phyloP scores from a whole-genome alignment of 2,888 invertebrate genomes.

The Lasiommata megera region DNA sequence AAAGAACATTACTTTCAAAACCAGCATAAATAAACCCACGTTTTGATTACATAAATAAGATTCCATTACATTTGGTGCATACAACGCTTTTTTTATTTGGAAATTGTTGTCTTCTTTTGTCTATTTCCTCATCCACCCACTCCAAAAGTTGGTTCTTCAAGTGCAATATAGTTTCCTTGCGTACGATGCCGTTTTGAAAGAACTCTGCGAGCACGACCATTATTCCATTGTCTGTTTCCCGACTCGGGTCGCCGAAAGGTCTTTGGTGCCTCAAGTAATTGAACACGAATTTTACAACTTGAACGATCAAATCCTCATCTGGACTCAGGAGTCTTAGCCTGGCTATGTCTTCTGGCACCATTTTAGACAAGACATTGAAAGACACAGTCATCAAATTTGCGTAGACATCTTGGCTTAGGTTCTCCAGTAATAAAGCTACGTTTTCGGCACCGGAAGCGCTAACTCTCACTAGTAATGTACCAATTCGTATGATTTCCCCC shows the following conservation, averaged over 20 bases:
- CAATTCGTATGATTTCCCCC: constrained; percentile 65
- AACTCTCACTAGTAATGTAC: constrained; percentile 54
- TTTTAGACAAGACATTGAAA: constrained; percentile 57
- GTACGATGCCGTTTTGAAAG: constrained; percentile 66
- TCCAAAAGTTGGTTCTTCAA: constrained; percentile 55
- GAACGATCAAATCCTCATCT: constrained; percentile 65
- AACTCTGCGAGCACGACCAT: constrained; percentile 62
- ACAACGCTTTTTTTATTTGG: constrained; percentile 55
- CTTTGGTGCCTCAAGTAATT: constrained; percentile 64
- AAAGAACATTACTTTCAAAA: background rate
- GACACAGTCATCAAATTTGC: constrained; percentile 64
- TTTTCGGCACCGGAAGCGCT: constrained; percentile 63
- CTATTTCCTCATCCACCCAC: constrained; percentile 55
- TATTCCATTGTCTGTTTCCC: constrained; percentile 59
- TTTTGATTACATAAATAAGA: constrained; percentile 43
- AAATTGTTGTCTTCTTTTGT: constrained; percentile 42
- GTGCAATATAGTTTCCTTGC: constrained; percentile 56
- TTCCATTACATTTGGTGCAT: constrained; percentile 57
- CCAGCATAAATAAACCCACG: background rate
- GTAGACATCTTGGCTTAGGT: constrained; percentile 62
- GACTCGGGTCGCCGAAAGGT: constrained; percentile 57
- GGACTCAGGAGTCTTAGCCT: constrained; percentile 59
- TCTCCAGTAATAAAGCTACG: constrained; percentile 56
- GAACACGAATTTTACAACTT: constrained; percentile 68
- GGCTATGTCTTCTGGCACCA: constrained; percentile 63